A percentile compares a stretch with the other conserved stretches of the same genome.
Conservation (phyloP, 2,888 invertebrate species). For the Timandra comae region DNA sequence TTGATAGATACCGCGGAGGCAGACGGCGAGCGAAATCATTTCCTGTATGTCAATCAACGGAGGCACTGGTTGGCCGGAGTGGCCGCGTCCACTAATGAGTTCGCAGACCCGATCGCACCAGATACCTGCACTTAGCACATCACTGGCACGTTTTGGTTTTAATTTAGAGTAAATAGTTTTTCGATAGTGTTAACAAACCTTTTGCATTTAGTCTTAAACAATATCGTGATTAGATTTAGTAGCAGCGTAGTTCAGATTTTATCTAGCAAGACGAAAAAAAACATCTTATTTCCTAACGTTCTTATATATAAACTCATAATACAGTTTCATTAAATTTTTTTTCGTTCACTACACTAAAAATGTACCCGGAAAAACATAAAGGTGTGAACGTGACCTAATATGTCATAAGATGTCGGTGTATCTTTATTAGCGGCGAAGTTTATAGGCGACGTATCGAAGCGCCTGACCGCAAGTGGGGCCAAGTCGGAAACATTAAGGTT, state of each 20-base stretch:
- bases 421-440: slow-evolving; percentile 44
- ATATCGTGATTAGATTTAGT: no score
- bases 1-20: slow-evolving; percentile 56
- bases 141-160: slow-evolving; percentile 9
- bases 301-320: no score
- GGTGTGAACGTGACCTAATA: slow-evolving; percentile 8
- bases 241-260: not conserved
- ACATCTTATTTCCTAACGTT: no score
- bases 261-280: no score
- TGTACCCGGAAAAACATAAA: no score
- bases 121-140: slow-evolving; percentile 22
- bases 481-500: slow-evolving; percentile 73
- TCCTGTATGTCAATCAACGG: slow-evolving; percentile 70
- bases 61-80: slow-evolving; percentile 32
- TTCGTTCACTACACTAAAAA: no score
- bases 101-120: slow-evolving; percentile 44
- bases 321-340: no score
- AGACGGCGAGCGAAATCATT: slow-evolving; percentile 63
- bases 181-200: no score
- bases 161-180: no score
- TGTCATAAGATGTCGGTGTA: slow-evolving; percentile 30
- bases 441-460: slow-evolving; percentile 48
- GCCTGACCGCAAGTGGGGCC: slow-evolving; percentile 62
- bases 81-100: slow-evolving; percentile 64
- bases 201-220: no score